Evolutionary conservation across 2,797 vertebrate species (phyloP).

Genomic region (Micrastur ruficollis): DNA sequence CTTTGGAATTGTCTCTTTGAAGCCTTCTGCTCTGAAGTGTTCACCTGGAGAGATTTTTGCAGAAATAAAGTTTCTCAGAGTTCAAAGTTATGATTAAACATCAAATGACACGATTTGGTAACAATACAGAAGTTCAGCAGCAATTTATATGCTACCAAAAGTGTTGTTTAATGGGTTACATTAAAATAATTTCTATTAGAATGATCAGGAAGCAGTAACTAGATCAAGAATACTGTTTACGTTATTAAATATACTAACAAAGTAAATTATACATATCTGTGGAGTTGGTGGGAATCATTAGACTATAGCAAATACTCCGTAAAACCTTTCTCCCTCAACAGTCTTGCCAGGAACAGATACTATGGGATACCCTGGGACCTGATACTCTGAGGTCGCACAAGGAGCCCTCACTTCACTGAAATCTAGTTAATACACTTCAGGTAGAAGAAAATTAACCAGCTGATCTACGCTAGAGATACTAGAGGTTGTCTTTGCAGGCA

Average conservation of each 20-base stretch:
- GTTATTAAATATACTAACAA: not conserved
- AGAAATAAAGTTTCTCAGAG: not conserved
- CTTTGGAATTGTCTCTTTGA: not conserved
- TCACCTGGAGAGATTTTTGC: slow-evolving; percentile 51
- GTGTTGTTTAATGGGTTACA: not conserved
- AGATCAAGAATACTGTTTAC: not conserved
- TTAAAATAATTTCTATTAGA: not conserved
- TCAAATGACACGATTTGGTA: not conserved
- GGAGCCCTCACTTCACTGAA: not conserved
- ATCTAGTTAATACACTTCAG: not conserved
- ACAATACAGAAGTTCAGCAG: not conserved
- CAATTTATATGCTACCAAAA: not conserved
- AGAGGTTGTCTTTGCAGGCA: not conserved
- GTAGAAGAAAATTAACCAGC: not conserved
- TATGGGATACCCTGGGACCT: not conserved
- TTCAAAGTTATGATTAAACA: not conserved
- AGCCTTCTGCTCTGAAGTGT: slow-evolving; percentile 26
- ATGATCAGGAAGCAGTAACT: not conserved
- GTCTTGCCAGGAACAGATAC: not conserved
- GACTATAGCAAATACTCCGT: not conserved
- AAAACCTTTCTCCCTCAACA: not conserved
- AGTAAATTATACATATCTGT: not conserved
- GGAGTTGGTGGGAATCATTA: not conserved
- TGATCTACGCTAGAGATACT: not conserved
- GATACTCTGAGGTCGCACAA: not conserved